Base-by-base conservation (phyloP, 2,888 invertebrate species). In the Hermaeophaga mercurialis region DNA sequence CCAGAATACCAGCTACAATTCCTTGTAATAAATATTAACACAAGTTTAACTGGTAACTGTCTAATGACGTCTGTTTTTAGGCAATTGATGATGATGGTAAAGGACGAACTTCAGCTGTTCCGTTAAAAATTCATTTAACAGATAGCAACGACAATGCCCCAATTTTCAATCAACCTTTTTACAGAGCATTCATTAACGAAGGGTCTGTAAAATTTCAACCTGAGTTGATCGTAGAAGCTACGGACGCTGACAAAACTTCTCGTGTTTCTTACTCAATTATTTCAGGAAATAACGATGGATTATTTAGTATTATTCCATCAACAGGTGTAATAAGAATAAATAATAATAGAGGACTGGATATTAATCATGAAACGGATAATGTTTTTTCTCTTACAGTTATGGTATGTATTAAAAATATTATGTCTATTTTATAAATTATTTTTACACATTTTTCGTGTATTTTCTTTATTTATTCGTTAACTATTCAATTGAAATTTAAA, bases 81-180 rank as follows among this genome's bases (percentile, higher is more conserved):
- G 94, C 93, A 0, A 91, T 89, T 8, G 95, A 95, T 66, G 88
- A 91, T 69, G 85, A 88, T 59, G 94, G 93, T 0, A 81, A 83
- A 12, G 94, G 91, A 0, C 90, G 90, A 70, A 87, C 85, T 34
- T 86, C 89, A 0, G 87, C 89, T 19, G 90, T 91, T 0, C 88
- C 92, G 0, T 79, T 96, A 1, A 88, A 90, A 65, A 87, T 96
- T 52, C 83, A 86, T 0, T 80, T 96, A 1, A 83, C 83, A 0
- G 95, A 95, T 74, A 88, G 89, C 55, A 96, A 96, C 75, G 96
- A 96, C 78, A 94, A 93, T 72, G 85, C 91, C 0, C 96, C 96
- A 0, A 82, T 84, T 11, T 96, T 96, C 77, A 81, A 84, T 31
- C 88, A 90, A 54, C 81, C 85, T 0, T 80, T 87, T 36, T 94